A percentile compares a stretch with the other conserved stretches of the same genome.
phyloP scores from a whole-genome alignment of 2,113 vertebrate genomes.

The Passer montanus region DNA sequence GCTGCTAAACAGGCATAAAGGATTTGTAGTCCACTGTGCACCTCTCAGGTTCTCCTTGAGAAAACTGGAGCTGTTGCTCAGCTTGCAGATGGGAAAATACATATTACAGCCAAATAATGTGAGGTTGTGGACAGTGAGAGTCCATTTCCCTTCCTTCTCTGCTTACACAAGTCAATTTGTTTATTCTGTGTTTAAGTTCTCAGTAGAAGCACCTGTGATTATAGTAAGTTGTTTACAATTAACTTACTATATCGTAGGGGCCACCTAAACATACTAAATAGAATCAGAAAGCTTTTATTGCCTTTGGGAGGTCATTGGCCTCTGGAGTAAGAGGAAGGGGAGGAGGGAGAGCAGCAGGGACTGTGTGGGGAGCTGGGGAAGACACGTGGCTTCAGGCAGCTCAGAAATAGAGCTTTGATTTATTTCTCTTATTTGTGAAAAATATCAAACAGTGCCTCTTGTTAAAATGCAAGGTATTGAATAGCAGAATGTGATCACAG shows the following conservation, averaged over 20 bases:
- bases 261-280: neutral
- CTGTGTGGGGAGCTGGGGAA: neutral
- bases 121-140: neutral
- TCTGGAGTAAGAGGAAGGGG: neutral
- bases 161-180: neutral
- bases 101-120: neutral
- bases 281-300: neutral
- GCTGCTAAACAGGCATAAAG: neutral
- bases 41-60: neutral
- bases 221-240: neutral
- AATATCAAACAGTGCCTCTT: neutral
- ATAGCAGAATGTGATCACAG: neutral
- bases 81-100: neutral
- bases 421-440: constrained; percentile 21
- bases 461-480: neutral
- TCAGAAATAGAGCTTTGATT: constrained; percentile 7
- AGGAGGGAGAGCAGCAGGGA: neutral
- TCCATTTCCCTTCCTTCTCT: neutral
- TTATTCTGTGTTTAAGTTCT: neutral
- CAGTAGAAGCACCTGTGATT: neutral
- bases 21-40: neutral
- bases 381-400: neutral
- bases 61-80: neutral
- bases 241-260: neutral
- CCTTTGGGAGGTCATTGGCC: neutral